Evolutionary conservation across 2,113 vertebrate species (phyloP).

Genomic region (Catagonus wagneri): DNA sequence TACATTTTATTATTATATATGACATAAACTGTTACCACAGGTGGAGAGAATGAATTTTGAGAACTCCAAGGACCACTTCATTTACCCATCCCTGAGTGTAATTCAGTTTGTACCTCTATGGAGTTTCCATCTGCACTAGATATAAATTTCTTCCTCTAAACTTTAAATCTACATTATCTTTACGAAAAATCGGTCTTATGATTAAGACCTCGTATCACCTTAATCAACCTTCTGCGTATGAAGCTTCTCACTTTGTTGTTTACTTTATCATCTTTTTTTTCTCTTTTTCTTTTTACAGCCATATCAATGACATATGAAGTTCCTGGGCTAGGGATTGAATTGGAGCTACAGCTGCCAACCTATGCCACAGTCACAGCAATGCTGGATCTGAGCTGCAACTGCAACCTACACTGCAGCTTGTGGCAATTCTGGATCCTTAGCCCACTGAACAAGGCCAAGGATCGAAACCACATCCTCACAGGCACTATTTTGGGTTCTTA

Average conservation of each 20-base stretch:
- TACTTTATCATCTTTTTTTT: background rate
- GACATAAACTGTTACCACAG: background rate
- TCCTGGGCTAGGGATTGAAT: no score
- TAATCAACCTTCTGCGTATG: background rate
- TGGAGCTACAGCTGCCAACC: no score
- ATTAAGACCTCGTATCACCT: background rate
- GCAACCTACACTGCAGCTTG: no score
- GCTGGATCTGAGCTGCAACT: no score
- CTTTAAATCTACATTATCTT: background rate
- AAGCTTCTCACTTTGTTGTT: background rate
- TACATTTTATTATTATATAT: background rate
- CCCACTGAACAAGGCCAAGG: no score
- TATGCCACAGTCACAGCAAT: no score
- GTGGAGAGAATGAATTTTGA: background rate
- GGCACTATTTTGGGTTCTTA: no score
- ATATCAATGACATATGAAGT: no score
- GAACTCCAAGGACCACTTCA: background rate
- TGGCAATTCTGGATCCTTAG: no score
- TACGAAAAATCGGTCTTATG: background rate
- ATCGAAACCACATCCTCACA: no score
- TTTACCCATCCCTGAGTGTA: background rate
- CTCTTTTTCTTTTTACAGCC: no score
- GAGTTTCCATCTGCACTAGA: background rate
- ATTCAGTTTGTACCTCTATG: background rate
- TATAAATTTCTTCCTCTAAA: constrained; percentile 6